Conservation (phyloP, 2,797 vertebrate species). For the Coluber constrictor region DNA sequence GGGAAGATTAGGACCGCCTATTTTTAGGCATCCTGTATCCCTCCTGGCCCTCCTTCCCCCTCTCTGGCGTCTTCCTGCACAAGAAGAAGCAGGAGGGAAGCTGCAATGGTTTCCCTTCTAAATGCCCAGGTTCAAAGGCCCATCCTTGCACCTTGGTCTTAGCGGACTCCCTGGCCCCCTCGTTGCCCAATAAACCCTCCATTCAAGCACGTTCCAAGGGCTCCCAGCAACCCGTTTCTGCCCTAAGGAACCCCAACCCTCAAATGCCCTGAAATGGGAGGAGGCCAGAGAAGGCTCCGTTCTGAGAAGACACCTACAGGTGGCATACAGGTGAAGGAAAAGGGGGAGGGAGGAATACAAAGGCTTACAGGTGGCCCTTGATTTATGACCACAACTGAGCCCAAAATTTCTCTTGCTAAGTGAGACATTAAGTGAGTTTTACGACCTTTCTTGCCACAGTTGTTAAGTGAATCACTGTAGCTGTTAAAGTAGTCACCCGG, state of each 20-base stretch:
- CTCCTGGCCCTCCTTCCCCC: background rate
- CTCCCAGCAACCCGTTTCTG: background rate
- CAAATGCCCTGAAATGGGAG: background rate
- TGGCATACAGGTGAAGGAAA: no score
- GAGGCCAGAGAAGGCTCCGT: accelerated
- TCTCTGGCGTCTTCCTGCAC: background rate
- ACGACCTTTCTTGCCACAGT: no score
- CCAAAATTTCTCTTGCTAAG: background rate
- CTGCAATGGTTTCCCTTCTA: background rate
- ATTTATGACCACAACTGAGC: background rate
- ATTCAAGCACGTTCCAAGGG: background rate
- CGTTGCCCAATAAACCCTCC: background rate
- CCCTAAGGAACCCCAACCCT: accelerated
- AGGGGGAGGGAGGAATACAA: no score
- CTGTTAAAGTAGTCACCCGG: background rate
- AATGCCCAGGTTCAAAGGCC: background rate
- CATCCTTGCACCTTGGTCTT: background rate
- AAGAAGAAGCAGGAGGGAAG: background rate
- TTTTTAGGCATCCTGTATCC: background rate
- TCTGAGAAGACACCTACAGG: background rate
- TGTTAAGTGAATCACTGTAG: background rate
- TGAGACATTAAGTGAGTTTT: background rate
- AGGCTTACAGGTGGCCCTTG: no score
- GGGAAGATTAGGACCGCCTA: background rate
- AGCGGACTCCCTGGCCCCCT: background rate